phyloP scores from a whole-genome alignment of 2,113 vertebrate genomes.

The Calyptommatus sinebrachiatus region DNA sequence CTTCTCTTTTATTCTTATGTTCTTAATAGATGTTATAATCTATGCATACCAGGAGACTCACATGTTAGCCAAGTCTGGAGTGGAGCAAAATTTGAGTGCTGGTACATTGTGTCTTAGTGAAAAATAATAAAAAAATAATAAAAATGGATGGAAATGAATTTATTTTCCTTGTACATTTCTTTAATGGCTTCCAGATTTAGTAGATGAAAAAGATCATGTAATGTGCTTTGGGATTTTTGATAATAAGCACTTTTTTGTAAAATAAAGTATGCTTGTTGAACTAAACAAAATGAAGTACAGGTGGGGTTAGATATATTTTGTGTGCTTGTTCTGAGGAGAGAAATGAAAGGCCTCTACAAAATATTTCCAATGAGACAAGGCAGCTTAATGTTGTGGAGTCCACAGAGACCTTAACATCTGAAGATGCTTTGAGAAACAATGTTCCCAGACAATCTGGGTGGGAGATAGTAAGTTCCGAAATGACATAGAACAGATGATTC shows the following conservation, averaged over 20 bases:
- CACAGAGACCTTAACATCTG: conserved; percentile 41
- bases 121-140: background rate
- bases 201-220: background rate
- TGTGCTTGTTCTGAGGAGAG: conserved; percentile 10
- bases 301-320: conserved; percentile 30
- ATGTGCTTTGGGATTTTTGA: conserved; percentile 11
- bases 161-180: conserved; percentile 21
- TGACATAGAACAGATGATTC: conserved; percentile 7
- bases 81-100: background rate
- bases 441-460: conserved; percentile 2
- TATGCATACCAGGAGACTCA: too few relatives aligned
- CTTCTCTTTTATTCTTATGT: too few relatives aligned
- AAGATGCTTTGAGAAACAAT: background rate
- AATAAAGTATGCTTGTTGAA: background rate
- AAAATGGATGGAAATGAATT: background rate
- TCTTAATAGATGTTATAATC: too few relatives aligned
- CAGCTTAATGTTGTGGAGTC: conserved; percentile 1
- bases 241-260: conserved; percentile 10
- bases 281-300: conserved; percentile 3
- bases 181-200: background rate
- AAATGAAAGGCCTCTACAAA: conserved; percentile 26
- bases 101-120: background rate
- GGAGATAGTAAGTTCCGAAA: conserved; percentile 23
- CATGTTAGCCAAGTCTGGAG: background rate
- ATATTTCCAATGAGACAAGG: conserved; percentile 28